Evolutionary conservation across 1,140 invertebrate species (phyloP).

Genomic region (Lepidurus apus): DNA sequence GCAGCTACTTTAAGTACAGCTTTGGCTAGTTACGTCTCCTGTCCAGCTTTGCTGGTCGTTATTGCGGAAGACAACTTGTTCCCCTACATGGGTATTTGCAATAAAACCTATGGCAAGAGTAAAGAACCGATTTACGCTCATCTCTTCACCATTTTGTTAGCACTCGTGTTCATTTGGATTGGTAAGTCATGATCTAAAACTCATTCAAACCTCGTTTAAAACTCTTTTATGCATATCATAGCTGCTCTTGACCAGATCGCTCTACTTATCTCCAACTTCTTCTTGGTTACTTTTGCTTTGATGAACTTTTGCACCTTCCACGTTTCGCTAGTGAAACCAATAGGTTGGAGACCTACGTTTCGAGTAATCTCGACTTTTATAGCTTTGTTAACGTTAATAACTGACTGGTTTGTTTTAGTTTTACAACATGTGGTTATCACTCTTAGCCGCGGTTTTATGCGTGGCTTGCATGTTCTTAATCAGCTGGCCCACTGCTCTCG

Average conservation of each 20-base stretch:
- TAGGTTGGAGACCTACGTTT: slow-evolving; percentile 78
- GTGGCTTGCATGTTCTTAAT: slow-evolving; percentile 55
- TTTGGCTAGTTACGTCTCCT: slow-evolving; percentile 53
- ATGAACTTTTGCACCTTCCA: slow-evolving; percentile 97
- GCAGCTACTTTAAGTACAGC: slow-evolving; percentile 56
- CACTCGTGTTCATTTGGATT: slow-evolving; percentile 77
- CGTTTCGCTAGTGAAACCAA: slow-evolving; percentile 70
- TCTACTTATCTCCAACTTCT: slow-evolving; percentile 92
- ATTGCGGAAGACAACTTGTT: slow-evolving; percentile 90
- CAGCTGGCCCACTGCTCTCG: slow-evolving; percentile 52
- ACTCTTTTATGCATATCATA: slow-evolving; percentile 42
- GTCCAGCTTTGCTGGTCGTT: slow-evolving; percentile 55
- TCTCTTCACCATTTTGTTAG: slow-evolving; percentile 80
- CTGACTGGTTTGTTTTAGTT: slow-evolving; percentile 42
- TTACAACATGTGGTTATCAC: slow-evolving; percentile 54
- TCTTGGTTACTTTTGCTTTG: slow-evolving; percentile 88
- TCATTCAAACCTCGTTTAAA: neutral
- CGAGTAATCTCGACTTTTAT: slow-evolving; percentile 50
- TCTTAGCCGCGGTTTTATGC: slow-evolving; percentile 51
- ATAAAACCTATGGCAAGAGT: slow-evolving; percentile 85
- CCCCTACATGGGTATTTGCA: slow-evolving; percentile 74
- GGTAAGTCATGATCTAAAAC: slow-evolving; percentile 54
- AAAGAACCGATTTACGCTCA: slow-evolving; percentile 91
- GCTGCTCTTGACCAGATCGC: slow-evolving; percentile 84
- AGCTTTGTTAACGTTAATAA: neutral